Evolutionary conservation across 1,140 invertebrate species (phyloP), one percentile per base, ranked within the genome.

Genomic region (Riptortus pedestris): DNA sequence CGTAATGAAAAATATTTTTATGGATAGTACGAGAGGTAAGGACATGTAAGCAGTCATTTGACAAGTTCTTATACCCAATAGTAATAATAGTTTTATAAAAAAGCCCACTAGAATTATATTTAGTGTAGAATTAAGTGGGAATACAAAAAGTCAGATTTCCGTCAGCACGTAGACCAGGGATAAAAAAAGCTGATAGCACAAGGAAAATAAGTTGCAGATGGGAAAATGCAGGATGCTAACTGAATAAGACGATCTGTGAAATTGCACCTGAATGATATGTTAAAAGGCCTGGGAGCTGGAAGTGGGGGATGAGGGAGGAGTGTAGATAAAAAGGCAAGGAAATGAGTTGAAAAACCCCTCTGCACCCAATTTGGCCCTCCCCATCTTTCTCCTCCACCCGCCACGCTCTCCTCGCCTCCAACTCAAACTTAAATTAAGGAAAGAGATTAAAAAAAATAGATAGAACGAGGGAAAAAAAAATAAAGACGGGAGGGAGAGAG

Each of bases 361-460:
- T 62, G 51, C 60, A 66, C 62, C 65, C 60, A 66, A 66, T 62
- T 63, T 63, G 59, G 60, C 24, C n/a, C 20, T 57, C 52, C 27
- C 52, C 27, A n/a, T 73, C 33, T n/a, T n/a, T 31, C 33, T 7
- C 24, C 12, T 57, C 33, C 31, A 29, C 57, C 57, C 72, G 72
- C 72, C 73, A 74, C 74, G 45, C 51, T 66, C 67, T 66, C 68
- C 67, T 69, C 68, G 69, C 70, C 62, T 60, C 65, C 38, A 61
- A 27, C 12, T 18, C 31, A 66, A 66, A 66, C 65, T 66, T 66
- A 63, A 66, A 66, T 66, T 63, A 66, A 63, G 55, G 45, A 63
- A 66, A 66, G 33, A 66, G 60, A 66, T 66, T 66, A 66, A 66
- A 66, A 66, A 47, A 47, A 47, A 47, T 20, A 47, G 22, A n/a